Conservation (phyloP, 2,797 vertebrate species). For the Cirrhinus molitorella region DNA sequence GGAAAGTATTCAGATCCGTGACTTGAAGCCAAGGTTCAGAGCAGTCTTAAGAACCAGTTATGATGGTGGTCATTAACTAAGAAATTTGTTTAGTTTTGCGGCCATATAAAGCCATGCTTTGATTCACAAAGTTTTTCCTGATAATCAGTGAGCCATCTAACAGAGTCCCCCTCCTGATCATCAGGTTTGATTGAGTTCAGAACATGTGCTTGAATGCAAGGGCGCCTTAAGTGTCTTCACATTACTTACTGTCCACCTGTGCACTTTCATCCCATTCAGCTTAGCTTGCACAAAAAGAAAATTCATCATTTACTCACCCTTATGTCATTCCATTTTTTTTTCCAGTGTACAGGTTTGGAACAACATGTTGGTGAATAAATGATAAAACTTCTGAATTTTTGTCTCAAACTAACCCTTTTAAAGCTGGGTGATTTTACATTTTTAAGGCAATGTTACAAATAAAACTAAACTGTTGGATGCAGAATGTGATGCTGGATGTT, state of each 20-base stretch:
- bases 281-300: background rate
- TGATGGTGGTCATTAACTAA: slow-evolving; percentile 47
- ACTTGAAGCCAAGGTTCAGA: slow-evolving; percentile 29
- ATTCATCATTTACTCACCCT: background rate
- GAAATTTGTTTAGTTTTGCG: slow-evolving; percentile 27
- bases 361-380: background rate
- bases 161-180: slow-evolving; percentile 28
- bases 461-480: background rate
- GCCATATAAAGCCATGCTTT: slow-evolving; percentile 30
- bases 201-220: slow-evolving; percentile 28
- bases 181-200: slow-evolving; percentile 12
- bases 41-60: slow-evolving; percentile 15
- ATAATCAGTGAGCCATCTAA: slow-evolving; percentile 43
- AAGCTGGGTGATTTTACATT: background rate
- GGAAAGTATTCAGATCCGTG: slow-evolving; percentile 23
- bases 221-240: background rate
- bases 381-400: background rate
- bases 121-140: slow-evolving; percentile 38
- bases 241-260: background rate
- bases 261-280: slow-evolving; percentile 5
- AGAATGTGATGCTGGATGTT: slow-evolving; percentile 1
- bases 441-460: background rate
- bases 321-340: background rate
- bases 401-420: background rate
- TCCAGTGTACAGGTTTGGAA: background rate